A percentile compares a stretch with the other conserved stretches of the same genome.
Conservation (phyloP, 2,888 invertebrate genomes). For the Nomada flava region DNA sequence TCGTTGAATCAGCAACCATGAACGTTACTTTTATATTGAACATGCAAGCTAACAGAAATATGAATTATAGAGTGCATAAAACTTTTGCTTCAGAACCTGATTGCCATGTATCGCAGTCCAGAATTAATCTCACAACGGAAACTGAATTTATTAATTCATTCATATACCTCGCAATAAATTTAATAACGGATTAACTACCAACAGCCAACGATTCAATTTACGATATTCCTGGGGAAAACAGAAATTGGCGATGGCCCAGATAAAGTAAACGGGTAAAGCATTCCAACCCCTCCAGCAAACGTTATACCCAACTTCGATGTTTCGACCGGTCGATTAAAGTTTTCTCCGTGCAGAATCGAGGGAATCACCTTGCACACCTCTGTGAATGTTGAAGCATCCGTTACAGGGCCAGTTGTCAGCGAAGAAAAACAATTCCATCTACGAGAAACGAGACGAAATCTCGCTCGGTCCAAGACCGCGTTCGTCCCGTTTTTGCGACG, state of each 20-base stretch:
- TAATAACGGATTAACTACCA: no score
- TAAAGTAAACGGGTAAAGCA: not conserved
- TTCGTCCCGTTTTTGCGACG: conserved; percentile 44
- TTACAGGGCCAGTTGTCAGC: conserved; percentile 72
- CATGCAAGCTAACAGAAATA: no score
- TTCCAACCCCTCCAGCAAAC: not conserved
- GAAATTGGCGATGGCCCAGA: not conserved
- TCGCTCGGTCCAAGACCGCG: conserved; percentile 18
- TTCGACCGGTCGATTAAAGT: not conserved
- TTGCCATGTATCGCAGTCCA: no score
- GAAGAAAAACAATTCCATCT: conserved; percentile 58
- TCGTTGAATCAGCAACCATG: no score
- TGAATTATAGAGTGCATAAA: no score
- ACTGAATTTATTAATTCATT: no score
- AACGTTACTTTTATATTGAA: no score
- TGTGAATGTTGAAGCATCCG: conserved; percentile 52
- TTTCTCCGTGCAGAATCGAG: not conserved
- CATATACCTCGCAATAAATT: no score
- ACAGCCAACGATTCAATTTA: no score
- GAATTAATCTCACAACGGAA: no score
- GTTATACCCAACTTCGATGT: not conserved
- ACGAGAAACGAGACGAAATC: conserved; percentile 36
- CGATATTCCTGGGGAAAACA: not conserved
- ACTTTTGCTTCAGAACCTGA: no score
- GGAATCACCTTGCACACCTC: not conserved